A percentile compares a stretch with the other conserved stretches of the same genome.
Conservation (phyloP, 1,140 invertebrate genomes). For the Chrysoperla carnea region DNA sequence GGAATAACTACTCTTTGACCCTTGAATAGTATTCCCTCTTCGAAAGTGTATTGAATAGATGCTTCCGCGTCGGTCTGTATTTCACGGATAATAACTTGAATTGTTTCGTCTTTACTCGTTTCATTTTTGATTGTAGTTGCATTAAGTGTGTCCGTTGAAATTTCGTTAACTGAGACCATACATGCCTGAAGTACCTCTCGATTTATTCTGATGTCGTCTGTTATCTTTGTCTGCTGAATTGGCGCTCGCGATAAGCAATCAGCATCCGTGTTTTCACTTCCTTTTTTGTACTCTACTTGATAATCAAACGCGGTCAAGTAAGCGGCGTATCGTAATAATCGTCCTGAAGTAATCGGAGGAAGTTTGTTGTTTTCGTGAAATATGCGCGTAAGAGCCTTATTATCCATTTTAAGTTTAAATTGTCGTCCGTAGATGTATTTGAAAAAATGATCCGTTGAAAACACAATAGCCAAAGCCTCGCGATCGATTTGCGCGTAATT, state of each 20-base stretch:
- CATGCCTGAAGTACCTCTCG: too few species aligned
- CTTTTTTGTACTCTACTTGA: constrained; percentile 7
- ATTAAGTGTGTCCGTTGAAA: too few species aligned
- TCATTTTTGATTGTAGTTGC: too few species aligned
- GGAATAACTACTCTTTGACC: constrained; percentile 5
- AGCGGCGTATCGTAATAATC: constrained; percentile 12
- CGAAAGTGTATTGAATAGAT: too few species aligned
- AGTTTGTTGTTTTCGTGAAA: constrained; percentile 10
- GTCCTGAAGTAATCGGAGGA: constrained; percentile 10
- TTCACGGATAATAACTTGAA: too few species aligned
- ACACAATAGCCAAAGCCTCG: constrained; percentile 11
- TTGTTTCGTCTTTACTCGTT: too few species aligned
- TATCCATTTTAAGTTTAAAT: constrained; percentile 13
- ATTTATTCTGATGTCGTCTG: constrained; percentile 2
- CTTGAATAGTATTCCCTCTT: constrained; percentile 1
- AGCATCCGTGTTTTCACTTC: constrained; percentile 8
- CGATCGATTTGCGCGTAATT: constrained; percentile 12
- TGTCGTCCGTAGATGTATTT: constrained; percentile 5
- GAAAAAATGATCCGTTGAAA: constrained; percentile 8
- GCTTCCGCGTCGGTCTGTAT: too few species aligned
- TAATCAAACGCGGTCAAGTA: constrained; percentile 13
- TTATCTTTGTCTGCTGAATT: not conserved
- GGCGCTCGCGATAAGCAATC: constrained; percentile 10
- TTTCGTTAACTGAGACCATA: too few species aligned
- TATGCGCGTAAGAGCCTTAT: constrained; percentile 15